These are phyloP conservation scores for Drosophila parthenogenetica DNA, from an alignment of 2,888 invertebrate genomes.

Conservation along the genomic window DNA sequence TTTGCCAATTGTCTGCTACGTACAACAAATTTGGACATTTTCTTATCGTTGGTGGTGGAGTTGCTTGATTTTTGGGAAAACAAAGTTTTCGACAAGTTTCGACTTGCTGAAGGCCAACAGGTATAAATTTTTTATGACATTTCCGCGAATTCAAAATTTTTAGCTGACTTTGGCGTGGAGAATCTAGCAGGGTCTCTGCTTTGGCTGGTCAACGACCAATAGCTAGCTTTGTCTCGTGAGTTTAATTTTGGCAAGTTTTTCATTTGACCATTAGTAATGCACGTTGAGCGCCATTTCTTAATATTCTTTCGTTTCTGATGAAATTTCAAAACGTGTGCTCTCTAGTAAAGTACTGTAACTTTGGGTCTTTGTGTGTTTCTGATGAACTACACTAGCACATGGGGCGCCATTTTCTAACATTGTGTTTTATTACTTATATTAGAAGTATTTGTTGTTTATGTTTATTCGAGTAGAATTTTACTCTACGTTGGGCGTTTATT, in stretches of 20 bases:
- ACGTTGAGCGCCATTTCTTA: conserved; percentile 3
- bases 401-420: no score
- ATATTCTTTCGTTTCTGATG: background rate
- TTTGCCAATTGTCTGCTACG: conserved; percentile 10
- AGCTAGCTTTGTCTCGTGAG: background rate
- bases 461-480: no score
- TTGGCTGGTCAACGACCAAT: background rate
- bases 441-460: no score
- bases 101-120: conserved; percentile 56
- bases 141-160: conserved; percentile 54
- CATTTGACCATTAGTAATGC: background rate
- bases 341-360: background rate
- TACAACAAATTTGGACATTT: background rate
- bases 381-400: no score
- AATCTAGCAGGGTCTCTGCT: conserved; percentile 21
- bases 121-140: conserved; percentile 70
- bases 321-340: background rate
- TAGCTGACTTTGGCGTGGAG: conserved; percentile 49
- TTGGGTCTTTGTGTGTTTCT: no score
- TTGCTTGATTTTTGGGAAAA: conserved; percentile 17
- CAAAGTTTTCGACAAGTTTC: conserved; percentile 58
- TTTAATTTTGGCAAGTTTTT: background rate
- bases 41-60: background rate
- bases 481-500: no score
- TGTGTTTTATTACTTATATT: no score